Base-by-base conservation (phyloP, 64 coral and sea anemone genomes). In the Stylophora pistillata region DNA sequence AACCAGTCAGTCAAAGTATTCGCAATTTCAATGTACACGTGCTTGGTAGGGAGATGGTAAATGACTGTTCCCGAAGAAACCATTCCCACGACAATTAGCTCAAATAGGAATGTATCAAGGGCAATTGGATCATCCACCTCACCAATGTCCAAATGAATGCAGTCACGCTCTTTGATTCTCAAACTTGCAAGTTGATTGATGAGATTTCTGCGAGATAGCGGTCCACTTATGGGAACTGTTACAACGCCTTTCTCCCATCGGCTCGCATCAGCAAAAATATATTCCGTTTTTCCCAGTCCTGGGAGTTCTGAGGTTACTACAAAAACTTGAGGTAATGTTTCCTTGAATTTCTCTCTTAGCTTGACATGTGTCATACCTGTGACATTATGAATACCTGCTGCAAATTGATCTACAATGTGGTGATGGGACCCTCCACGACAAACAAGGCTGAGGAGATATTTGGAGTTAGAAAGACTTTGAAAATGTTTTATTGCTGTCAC, bases 231-330 rank as follows among this genome's bases (percentile, higher is more conserved):
- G 11, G 96, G 89, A 77, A 98, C 58, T 3, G 93, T 95, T 15
- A 89, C 74, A 56, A 87, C 54, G 1, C 29, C 78, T 76, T 79
- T 92, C 33, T 63, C 70, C 74, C 55, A 88, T 30, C 55, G 71
- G 26, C 16, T 58, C 87, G 86, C 93, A 64, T 86, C 96, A 76
- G 53, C 76, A 77, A 27, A 85, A 53, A 98, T 94, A 0, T 59
- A 57, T 82, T 98, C 96, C 0, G 96, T 89, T 89, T 98, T 98
- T n/a, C 96, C 96, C 47, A 72, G 86, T 37, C 96, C 96, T 32
- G 96, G 96, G 31, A 98, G 88, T 14, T 89, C 82, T 57, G 92
- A 94, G 29, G 96, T 94, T 1, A 98, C 75, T 71, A 98, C 70
- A 12, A 47, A 86, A 23, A 94, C 92, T n/a, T 89, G 65, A 10